Conservation (phyloP, 2,888 invertebrate genomes). For the Zhengitettix transpicula region DNA sequence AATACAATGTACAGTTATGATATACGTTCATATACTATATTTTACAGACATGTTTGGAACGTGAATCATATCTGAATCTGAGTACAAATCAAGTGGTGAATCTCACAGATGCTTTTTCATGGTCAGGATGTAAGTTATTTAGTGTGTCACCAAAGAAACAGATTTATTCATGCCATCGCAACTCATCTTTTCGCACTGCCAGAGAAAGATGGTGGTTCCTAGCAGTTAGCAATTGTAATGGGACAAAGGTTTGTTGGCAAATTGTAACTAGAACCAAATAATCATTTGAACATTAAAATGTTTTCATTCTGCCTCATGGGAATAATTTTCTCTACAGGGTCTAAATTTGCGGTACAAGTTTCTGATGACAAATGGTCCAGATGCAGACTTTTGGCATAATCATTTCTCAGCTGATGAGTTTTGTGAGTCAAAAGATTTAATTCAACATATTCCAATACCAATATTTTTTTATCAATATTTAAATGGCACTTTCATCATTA, state of each 20-base stretch:
- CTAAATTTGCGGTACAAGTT: slow-evolving; percentile 64
- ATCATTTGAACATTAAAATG: not conserved
- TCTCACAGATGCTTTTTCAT: slow-evolving; percentile 42
- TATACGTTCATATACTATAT: too few species aligned
- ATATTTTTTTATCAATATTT: not conserved
- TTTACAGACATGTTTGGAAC: slow-evolving; percentile 54
- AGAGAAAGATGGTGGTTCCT: slow-evolving; percentile 92
- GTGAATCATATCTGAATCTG: slow-evolving; percentile 48
- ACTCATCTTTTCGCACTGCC: slow-evolving; percentile 56
- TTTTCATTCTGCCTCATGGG: not conserved
- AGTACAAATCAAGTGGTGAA: slow-evolving; percentile 66
- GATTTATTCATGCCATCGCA: slow-evolving; percentile 42
- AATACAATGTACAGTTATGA: too few species aligned
- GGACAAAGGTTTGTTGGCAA: slow-evolving; percentile 31
- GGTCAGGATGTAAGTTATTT: slow-evolving; percentile 38
- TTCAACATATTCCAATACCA: not conserved
- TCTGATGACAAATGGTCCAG: slow-evolving; percentile 73
- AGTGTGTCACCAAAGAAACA: slow-evolving; percentile 20
- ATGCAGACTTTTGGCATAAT: slow-evolving; percentile 65
- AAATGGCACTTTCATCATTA: slow-evolving; percentile 9
- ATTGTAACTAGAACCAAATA: not conserved
- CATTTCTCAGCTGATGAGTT: slow-evolving; percentile 93
- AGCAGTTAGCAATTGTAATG: slow-evolving; percentile 65
- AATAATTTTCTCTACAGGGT: slow-evolving; percentile 34
- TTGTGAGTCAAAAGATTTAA: slow-evolving; percentile 42